Evolutionary conservation across 2,113 vertebrate species (phyloP), one percentile per base, ranked within the genome.

Genomic region (Protomyctophum bolini): DNA sequence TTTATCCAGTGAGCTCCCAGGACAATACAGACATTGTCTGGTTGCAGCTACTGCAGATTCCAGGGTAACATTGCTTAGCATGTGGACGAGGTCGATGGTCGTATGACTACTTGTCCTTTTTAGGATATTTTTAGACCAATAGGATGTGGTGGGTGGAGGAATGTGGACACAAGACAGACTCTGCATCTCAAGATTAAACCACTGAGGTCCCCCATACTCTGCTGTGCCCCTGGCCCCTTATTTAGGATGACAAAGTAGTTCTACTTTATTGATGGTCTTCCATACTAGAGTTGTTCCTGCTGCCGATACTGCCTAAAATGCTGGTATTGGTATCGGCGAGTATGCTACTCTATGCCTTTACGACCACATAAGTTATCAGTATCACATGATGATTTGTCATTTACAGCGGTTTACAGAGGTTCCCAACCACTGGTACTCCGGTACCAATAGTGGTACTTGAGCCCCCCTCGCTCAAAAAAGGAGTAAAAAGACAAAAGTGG

Each of bases 1-100:
- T 83, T 83, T 72, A 74, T 49, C 68, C 71, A 48, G 48, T 70
- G 65, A 29, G 33, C 14, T 73, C n/a, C 14, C 10, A 29, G 10
- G 72, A 62, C 0, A 66, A 46, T 21, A 21, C 48, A 8, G 6
- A 72, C 33, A 33, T 41, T 41, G 33, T 41, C 5, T 41, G 33
- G 33, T 6, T 4, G 33, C 33, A 41, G 33, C 33, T 41, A 4
- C 33, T 21, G 3, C 29, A 50, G 6, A 60, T 60, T 51, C 62
- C 28, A 66, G 65, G n/a, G 10, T 4, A 68, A 48, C 46, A 46
- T 21, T 66, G 52, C 52, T 15, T 58, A 68, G 41, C 0, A 62
- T 0, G n/a, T 10, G 7, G 15, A 62, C 28, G 15, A 10, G 50
- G 28, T 69, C 65, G 48, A 8, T 41, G 41, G 47, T 21, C 33